Evolutionary conservation across 2,888 invertebrate genomes (phyloP).

Genomic region (Eulithis prunata): DNA sequence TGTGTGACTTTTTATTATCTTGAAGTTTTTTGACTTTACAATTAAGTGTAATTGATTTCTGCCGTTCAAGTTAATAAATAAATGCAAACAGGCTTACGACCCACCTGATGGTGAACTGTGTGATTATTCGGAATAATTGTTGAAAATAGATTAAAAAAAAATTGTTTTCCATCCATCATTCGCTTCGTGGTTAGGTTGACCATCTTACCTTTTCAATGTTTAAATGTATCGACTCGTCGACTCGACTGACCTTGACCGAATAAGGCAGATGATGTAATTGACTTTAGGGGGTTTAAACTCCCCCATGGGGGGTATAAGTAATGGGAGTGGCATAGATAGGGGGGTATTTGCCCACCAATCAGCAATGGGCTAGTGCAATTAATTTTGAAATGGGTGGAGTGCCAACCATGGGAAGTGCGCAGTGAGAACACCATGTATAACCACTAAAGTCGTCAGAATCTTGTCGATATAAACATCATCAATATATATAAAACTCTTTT

Average conservation of each 20-base stretch:
- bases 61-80: no score
- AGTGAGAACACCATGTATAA: background rate
- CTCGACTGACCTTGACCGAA: background rate
- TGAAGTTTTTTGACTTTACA: no score
- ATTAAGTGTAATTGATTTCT: no score
- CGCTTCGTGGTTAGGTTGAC: background rate
- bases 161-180: no score
- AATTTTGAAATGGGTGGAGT: conserved; percentile 8
- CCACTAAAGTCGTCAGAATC: no score
- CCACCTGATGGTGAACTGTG: no score
- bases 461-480: no score
- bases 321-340: conserved; percentile 7
- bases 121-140: no score
- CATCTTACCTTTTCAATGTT: background rate
- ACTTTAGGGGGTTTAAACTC: background rate
- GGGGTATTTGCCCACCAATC: background rate
- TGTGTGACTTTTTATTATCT: no score
- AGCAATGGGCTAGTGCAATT: background rate
- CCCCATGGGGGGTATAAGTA: background rate
- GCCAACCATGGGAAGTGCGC: background rate
- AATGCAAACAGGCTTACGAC: no score
- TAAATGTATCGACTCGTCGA: background rate
- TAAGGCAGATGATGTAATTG: background rate
- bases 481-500: no score
- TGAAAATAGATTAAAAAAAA: no score